Evolutionary conservation across 1,140 invertebrate genomes (phyloP).

Genomic region (Meloidogyne floridensis): DNA sequence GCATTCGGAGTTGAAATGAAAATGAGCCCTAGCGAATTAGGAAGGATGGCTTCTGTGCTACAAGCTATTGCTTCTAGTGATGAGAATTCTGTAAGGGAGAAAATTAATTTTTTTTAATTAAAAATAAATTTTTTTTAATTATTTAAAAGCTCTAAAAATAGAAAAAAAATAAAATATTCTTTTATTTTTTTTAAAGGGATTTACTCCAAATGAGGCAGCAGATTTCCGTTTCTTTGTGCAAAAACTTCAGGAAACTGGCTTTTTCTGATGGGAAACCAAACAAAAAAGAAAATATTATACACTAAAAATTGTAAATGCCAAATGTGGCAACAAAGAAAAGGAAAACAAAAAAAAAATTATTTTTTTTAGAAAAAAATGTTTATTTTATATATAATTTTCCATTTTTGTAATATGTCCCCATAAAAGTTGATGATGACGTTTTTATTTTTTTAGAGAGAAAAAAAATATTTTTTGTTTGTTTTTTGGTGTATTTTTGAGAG

Average conservation of each 20-base stretch:
- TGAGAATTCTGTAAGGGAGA: conserved; percentile 75
- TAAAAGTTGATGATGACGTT: too few relatives aligned
- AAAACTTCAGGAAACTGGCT: conserved; percentile 91
- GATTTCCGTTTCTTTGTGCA: conserved; percentile 95
- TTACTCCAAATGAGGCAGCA: conserved; percentile 88
- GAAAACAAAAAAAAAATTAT: not conserved
- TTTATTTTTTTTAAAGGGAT: conserved; percentile 67
- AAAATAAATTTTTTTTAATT: too few relatives aligned
- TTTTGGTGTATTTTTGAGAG: too few relatives aligned
- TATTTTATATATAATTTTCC: too few relatives aligned
- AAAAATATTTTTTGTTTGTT: too few relatives aligned
- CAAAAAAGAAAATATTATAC: not conserved
- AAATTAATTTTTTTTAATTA: not conserved
- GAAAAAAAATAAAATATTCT: not conserved
- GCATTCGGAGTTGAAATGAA: conserved; percentile 84
- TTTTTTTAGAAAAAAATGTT: too few relatives aligned
- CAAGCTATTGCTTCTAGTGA: conserved; percentile 84
- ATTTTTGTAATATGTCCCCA: too few relatives aligned
- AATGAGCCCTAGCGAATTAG: conserved; percentile 82
- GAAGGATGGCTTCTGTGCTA: conserved; percentile 78
- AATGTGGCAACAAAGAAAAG: not conserved
- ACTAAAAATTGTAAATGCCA: not conserved
- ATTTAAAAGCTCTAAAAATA: not conserved
- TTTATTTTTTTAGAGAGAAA: too few relatives aligned
- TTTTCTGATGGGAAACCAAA: conserved; percentile 70